Evolutionary conservation across 2,113 vertebrate species (phyloP), one percentile per base, ranked within the genome.

Genomic region (Colius striatus): DNA sequence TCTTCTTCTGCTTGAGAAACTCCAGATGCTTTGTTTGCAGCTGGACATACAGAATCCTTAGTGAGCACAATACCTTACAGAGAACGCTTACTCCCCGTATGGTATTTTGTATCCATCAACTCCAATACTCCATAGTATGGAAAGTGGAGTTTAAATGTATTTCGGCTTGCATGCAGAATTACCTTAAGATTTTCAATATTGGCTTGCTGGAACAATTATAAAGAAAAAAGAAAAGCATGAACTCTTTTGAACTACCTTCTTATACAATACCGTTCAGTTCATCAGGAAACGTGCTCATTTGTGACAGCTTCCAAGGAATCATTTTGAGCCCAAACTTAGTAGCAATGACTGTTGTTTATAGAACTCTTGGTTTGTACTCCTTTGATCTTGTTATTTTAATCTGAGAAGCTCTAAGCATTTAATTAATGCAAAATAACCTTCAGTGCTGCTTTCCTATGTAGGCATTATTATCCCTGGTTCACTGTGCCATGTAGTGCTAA

Each of bases 361-460:
- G 57, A 87, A 45, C 11, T 85, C 57, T 34, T 71, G 11, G 3
- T 91, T 90, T 91, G n/a, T 88, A 60, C 9, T 90, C 53, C 57
- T 93, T 86, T 84, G 65, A 50, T 93, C 32, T 58, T 87, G 15
- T 66, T 75, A 21, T 66, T 92, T 93, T 95, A 17, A 18, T 81
- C 27, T 57, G 38, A 91, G 68, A 89, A 48, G 43, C 38, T 80
- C 67, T 63, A 67, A 80, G 61, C 29, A 63, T 63, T 83, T 88
- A 63, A 92, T 82, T 63, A 88, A 74, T 1, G 4, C 75, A 47
- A 80, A 91, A 79, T 47, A 87, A 62, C 58, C 36, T 74, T 93
- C 36, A 79, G 41, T 43, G 47, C 36, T 66, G n/a, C 67, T 89
- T 89, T 91, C 74, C 72, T 41, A 78, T 81, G 43, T 5, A 58